Conservation (phyloP, 2,113 vertebrate species). For the human region GRCh38 chr7:65099001-65099500, state of each 20-base stretch:
- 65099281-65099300: fast-evolving
- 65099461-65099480: neutral
- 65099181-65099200: neutral
- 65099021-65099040: neutral
- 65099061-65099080: neutral
- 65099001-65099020: neutral
- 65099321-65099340: neutral
- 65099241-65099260: neutral
- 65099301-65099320: neutral
- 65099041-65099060: too few species aligned
- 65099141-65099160: neutral
- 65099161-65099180: too few species aligned
- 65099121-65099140: neutral
- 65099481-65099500: neutral
- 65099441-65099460: neutral
- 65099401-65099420: neutral
- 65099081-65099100: neutral
- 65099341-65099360: neutral
- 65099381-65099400: neutral
- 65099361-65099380: neutral
- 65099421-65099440: neutral
- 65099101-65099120: neutral
- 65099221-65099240: neutral
- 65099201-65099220: neutral
- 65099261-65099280: neutral